phyloP scores from a whole-genome alignment of 1,140 invertebrate genomes.

The Tetragonula clypearis region DNA sequence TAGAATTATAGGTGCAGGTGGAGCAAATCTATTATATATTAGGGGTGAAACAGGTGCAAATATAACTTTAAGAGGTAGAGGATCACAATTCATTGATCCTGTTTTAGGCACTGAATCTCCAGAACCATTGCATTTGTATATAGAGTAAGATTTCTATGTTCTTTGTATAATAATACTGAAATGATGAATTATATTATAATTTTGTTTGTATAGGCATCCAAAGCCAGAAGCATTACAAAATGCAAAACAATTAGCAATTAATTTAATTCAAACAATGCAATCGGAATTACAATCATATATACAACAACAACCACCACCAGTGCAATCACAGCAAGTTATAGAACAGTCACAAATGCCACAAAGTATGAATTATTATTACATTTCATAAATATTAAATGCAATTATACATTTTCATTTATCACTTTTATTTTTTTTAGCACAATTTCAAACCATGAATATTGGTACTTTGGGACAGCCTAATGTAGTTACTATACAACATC shows the following conservation, averaged over 20 bases:
- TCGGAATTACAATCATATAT: conserved; percentile 87
- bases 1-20: conserved; percentile 87
- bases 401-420: conserved; percentile 51
- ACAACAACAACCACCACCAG: conserved; percentile 82
- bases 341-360: conserved; percentile 77
- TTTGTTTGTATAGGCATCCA: conserved; percentile 83
- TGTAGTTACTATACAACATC: conserved; percentile 81
- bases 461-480: conserved; percentile 79
- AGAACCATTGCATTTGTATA: conserved; percentile 90
- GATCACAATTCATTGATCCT: conserved; percentile 86
- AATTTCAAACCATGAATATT: conserved; percentile 82
- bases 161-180: conserved; percentile 10
- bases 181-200: conserved; percentile 37
- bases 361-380: conserved; percentile 63
- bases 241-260: conserved; percentile 88
- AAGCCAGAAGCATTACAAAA: conserved; percentile 87
- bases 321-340: conserved; percentile 77
- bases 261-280: conserved; percentile 91
- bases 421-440: conserved; percentile 70
- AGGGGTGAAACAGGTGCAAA: conserved; percentile 89
- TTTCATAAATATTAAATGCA: conserved; percentile 15
- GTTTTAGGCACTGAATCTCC: conserved; percentile 85
- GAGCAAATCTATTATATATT: conserved; percentile 90
- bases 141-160: conserved; percentile 83
- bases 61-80: conserved; percentile 87